These are phyloP conservation scores for Virgularia gustaviana DNA, from an alignment of 92 coral and sea anemone genomes.

Conservation along the genomic window DNA sequence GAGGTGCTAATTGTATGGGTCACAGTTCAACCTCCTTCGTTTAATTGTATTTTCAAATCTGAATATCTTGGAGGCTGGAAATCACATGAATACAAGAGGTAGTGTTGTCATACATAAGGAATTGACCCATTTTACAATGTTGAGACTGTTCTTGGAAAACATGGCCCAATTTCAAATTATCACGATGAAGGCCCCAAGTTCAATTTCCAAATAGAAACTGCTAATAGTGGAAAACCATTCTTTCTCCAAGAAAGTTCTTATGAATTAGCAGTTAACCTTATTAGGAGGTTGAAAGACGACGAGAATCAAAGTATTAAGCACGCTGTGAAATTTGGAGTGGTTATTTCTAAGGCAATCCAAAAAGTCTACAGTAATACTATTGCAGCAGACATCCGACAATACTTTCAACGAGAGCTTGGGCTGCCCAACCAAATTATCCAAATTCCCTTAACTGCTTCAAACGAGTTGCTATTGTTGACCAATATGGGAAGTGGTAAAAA, in stretches of 20 bases:
- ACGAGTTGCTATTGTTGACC: too few relatives aligned
- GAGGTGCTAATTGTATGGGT: too few relatives aligned
- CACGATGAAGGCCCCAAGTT: constrained; percentile 10
- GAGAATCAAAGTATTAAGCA: neutral
- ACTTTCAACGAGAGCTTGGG: constrained; percentile 7
- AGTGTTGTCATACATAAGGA: neutral
- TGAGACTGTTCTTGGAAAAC: neutral
- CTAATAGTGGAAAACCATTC: constrained; percentile 17
- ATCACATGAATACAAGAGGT: neutral
- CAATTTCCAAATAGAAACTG: constrained; percentile 21
- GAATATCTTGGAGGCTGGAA: neutral
- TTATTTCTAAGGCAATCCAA: neutral
- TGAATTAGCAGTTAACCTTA: constrained; percentile 39
- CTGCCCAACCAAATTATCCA: too few relatives aligned
- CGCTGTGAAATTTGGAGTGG: constrained; percentile 1
- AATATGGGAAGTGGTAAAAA: too few relatives aligned
- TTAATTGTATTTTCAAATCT: too few relatives aligned
- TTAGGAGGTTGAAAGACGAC: constrained; percentile 19
- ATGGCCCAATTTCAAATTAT: constrained; percentile 54
- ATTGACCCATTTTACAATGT: neutral
- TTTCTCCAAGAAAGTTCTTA: constrained; percentile 49
- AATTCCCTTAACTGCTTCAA: too few relatives aligned
- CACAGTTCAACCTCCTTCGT: too few relatives aligned
- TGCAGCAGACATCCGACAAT: constrained; percentile 34
- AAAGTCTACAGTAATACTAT: neutral